A percentile compares a stretch with the other conserved stretches of the same genome.
Evolutionary conservation across 2,888 invertebrate genomes (phyloP).

Genomic region (Odiellus spinosus): DNA sequence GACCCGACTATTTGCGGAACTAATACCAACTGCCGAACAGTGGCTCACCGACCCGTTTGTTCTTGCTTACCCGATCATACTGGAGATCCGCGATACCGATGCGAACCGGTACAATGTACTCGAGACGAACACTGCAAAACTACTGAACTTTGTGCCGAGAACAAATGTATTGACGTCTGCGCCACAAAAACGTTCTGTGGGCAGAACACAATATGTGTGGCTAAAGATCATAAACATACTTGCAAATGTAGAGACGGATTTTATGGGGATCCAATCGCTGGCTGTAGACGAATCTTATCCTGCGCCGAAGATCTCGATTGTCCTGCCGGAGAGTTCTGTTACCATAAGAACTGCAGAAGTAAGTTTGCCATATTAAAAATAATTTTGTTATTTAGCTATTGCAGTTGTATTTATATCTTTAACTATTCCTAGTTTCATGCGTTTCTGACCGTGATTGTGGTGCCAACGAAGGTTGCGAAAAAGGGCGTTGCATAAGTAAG

Average conservation of each 20-base stretch:
- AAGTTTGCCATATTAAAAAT: neutral
- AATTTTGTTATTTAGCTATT: neutral
- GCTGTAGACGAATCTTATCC: slow-evolving; percentile 45
- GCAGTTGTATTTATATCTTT: neutral
- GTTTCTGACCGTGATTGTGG: slow-evolving; percentile 59
- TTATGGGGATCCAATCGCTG: slow-evolving; percentile 49
- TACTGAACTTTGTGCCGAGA: slow-evolving; percentile 17
- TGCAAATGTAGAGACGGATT: slow-evolving; percentile 56
- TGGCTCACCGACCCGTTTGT: slow-evolving; percentile 33
- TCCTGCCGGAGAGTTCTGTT: slow-evolving; percentile 50
- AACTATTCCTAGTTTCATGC: slow-evolving; percentile 42
- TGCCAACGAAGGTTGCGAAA: slow-evolving; percentile 54
- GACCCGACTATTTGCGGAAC: slow-evolving; percentile 16
- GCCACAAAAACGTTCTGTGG: slow-evolving; percentile 23
- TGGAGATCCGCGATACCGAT: slow-evolving; percentile 44
- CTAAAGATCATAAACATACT: slow-evolving; percentile 30
- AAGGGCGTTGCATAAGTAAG: slow-evolving; percentile 61
- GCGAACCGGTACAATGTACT: slow-evolving; percentile 15
- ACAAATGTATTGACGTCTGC: slow-evolving; percentile 15
- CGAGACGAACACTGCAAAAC: slow-evolving; percentile 16
- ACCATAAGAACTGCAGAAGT: slow-evolving; percentile 46
- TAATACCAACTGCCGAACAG: slow-evolving; percentile 19
- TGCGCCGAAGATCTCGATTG: slow-evolving; percentile 66
- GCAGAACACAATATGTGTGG: slow-evolving; percentile 51
- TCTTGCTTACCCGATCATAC: slow-evolving; percentile 49